Percentiles rank a stretch among this genome's conserved stretches.
Evolutionary conservation across 2,113 vertebrate species (phyloP).

Genomic region (Dromaius novaehollandiae): DNA sequence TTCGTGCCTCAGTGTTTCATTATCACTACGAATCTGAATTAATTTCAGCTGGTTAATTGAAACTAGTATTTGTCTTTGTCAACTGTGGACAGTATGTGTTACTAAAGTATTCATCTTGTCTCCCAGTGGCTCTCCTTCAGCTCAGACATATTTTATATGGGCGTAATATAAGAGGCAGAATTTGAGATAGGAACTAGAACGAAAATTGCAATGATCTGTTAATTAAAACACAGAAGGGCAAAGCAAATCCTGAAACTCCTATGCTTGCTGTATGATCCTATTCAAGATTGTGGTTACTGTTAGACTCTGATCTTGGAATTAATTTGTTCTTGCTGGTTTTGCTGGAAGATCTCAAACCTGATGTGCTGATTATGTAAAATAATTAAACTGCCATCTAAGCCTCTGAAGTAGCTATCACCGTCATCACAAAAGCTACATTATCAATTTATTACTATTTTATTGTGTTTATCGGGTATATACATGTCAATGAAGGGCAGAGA

Average conservation of each 20-base stretch:
- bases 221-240: too few relatives aligned
- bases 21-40: background rate
- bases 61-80: background rate
- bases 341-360: background rate
- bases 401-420: background rate
- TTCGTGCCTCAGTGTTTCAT: background rate
- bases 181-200: background rate
- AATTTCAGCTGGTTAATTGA: background rate
- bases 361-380: background rate
- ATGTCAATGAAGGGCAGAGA: background rate
- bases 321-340: background rate
- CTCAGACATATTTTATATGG: background rate
- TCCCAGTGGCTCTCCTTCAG: background rate
- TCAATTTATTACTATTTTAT: background rate
- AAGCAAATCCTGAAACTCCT: background rate
- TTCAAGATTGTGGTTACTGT: background rate
- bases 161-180: background rate
- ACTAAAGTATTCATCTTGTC: background rate
- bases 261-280: background rate
- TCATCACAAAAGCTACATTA: background rate
- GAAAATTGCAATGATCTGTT: background rate
- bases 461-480: background rate
- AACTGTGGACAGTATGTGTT: background rate
- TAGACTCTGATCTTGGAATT: background rate
- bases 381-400: background rate